Percentiles rank a stretch among this genome's conserved stretches.
These are phyloP conservation scores for Pseudobourletiella spinata DNA, from an alignment of 1,140 invertebrate genomes.

Conservation along the genomic window DNA sequence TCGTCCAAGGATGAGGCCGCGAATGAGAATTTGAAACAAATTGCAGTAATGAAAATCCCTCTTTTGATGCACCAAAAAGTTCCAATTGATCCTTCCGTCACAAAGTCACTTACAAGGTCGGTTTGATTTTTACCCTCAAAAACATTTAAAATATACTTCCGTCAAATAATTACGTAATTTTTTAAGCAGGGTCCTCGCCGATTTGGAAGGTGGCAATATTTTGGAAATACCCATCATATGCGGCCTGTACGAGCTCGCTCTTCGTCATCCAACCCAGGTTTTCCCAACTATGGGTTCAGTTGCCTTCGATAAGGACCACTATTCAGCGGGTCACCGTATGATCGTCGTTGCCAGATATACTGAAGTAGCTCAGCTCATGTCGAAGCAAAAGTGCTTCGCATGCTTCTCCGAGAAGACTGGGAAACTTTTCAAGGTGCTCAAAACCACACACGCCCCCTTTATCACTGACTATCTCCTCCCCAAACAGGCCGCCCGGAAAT, in stretches of 20 bases:
- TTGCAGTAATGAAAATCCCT: constrained; percentile 20
- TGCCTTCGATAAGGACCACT: constrained; percentile 25
- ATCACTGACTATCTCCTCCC: neutral
- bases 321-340: constrained; percentile 16
- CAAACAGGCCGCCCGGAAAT: neutral
- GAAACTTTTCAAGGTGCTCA: neutral
- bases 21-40: constrained; percentile 14
- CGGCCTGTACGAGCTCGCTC: constrained; percentile 18
- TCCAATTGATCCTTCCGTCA: constrained; percentile 20
- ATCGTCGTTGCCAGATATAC: constrained; percentile 4
- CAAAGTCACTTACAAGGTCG: constrained; percentile 8
- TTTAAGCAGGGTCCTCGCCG: constrained; percentile 4
- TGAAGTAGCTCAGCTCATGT: constrained; percentile 18
- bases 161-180: neutral
- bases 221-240: constrained; percentile 19
- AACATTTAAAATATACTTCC: no score
- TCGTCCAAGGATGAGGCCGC: constrained; percentile 18
- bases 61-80: constrained; percentile 16
- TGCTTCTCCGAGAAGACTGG: constrained; percentile 8
- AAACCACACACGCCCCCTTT: constrained; percentile 4
- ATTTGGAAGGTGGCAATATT: constrained; percentile 13
- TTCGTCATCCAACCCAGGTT: constrained; percentile 12
- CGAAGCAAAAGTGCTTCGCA: constrained; percentile 23
- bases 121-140: no score
- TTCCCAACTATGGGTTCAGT: constrained; percentile 5